Evolutionary conservation across 2,797 vertebrate genomes (phyloP).

Genomic region (Melanotaenia parkinsoni): DNA sequence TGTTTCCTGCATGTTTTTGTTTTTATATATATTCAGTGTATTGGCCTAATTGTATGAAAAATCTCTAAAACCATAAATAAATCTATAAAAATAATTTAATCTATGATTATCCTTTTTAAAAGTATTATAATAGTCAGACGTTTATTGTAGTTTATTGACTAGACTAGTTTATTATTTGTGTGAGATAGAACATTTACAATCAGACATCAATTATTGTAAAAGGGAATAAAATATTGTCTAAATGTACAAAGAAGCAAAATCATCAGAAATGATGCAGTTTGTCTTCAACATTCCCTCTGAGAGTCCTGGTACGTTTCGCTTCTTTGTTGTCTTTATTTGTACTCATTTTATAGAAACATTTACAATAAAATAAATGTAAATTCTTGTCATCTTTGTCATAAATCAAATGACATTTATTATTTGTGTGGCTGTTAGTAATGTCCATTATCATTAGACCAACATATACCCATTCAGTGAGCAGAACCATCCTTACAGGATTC

Average conservation of each 20-base stretch:
- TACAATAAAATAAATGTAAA: conserved; percentile 70
- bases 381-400: conserved; percentile 20
- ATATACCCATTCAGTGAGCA: too few relatives aligned
- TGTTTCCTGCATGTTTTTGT: conserved; percentile 1
- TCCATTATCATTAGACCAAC: neutral
- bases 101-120: conserved; percentile 16
- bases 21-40: conserved; percentile 45
- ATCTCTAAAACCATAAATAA: conserved; percentile 11
- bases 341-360: conserved; percentile 63
- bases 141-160: neutral
- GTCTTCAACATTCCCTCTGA: conserved; percentile 21
- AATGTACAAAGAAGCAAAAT: conserved; percentile 20
- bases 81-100: neutral
- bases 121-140: neutral
- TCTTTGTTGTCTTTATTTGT: conserved; percentile 23
- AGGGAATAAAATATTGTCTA: neutral
- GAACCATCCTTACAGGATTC: neutral
- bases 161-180: neutral
- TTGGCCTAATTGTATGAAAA: conserved; percentile 3
- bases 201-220: neutral
- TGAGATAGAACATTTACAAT: neutral
- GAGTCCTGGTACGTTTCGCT: conserved; percentile 11
- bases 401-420: neutral
- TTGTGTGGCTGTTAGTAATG: neutral
- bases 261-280: neutral